Base-by-base conservation (phyloP, 2,888 invertebrate genomes). In the Dolichopus griseipennis region DNA sequence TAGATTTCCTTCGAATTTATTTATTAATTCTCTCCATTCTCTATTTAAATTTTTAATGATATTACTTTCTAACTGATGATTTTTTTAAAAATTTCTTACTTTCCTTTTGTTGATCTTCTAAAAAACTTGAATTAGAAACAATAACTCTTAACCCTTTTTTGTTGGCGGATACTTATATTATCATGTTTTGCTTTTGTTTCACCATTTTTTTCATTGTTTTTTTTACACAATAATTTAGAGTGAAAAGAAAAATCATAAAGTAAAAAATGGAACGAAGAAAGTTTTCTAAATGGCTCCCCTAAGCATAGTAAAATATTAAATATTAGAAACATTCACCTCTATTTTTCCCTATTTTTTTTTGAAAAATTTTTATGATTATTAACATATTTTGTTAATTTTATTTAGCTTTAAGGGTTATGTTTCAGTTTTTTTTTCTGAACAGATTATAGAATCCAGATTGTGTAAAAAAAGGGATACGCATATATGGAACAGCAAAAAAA, bases 331-430 rank as follows among this genome's bases (percentile, higher is more conserved):
- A 52, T 52, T 52, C 18, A 52, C 9, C 52, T 52, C 15, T 12
- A 2, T 18, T 27, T 27, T 27, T 27, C 5, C 5, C 5, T 27
- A 4, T 27, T 27, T 27, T 27, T 27, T 27, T 52, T 52, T 15
- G 2, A 18, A 15, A 15, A 52, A 52, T 18, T 52, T 52, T 52
- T 52, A 52, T 15, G 52, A 52, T 52, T 52, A 52, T 52, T 52
- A 52, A 52, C 52, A 52, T 52, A 52, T 52, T 52, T 52, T 52
- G 52, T 52, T 52, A 52, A 52, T 52, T 52, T 52, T 18, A 52
- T 52, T 52, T 18, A 52, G 52, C 52, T 52, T 52, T 52, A 1
- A 52, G 52, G 52, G 52, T 52, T 52, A 15, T 18, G 15, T 7
- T 41, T 41, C 12, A 41, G 52, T 52, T 52, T 52, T 52, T 52